Evolutionary conservation across 2,113 vertebrate species (phyloP), one percentile per base, ranked within the genome.

Genomic region (Felis chaus): DNA sequence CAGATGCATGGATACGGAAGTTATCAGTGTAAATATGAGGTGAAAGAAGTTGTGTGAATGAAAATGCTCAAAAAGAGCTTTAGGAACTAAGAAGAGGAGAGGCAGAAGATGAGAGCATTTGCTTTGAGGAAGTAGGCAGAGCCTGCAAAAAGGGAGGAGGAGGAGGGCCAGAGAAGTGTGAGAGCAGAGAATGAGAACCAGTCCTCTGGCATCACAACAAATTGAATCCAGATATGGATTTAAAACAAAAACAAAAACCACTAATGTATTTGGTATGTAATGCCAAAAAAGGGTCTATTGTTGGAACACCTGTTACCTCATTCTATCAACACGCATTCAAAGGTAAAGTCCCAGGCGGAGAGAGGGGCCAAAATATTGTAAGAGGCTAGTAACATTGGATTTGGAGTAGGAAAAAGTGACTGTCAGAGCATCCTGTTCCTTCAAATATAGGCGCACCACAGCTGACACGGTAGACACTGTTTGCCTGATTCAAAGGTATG

Each of bases 81-180:
- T 36, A 39, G 8, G 63, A 19, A 53, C 33, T 89, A 36, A 90
- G 50, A 85, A 2, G 7, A 76, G 2, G 50, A 69, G 57, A 61
- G 25, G 25, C 21, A 48, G 14, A 27, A 63, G 10, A n/a, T 89
- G 36, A 94, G 55, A 69, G 45, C 25, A 50, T 57, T 50, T 69
- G 27, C 41, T 69, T 79, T 63, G 53, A 57, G 92, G 50, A 50
- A 41, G 15, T 3, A 41, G 15, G n/a, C 29, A 76, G 18, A 66
- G 4, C 21, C 48, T 91, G 1, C 9, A 41, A 21, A 25, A 66
- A 8, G 4, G 16, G 0, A 66, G 31, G 57, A 76, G 36, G 31
- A 41, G 1, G 6, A 3, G 1, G 29, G 1, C 1, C 36, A 7
- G 39, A 53, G 69, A 36, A 14, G 45, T 14, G 7, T 18, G 21